phyloP scores from a whole-genome alignment of 2,797 vertebrate species.

The Discoglossus pictus region DNA sequence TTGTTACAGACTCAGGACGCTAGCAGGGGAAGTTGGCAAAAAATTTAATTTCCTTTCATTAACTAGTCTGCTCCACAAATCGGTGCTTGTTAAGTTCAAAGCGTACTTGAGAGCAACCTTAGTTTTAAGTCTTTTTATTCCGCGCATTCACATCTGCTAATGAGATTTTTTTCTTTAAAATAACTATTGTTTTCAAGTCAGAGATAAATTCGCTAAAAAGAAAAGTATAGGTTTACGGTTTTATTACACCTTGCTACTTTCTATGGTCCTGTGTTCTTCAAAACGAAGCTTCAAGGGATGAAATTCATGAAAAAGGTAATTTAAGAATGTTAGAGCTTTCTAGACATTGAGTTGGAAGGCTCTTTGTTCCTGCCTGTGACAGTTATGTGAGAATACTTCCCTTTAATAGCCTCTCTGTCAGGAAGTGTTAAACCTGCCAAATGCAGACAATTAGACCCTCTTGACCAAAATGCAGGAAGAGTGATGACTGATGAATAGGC shows the following conservation, averaged over 20 bases:
- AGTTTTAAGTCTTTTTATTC: conserved; percentile 75
- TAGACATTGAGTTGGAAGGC: conserved; percentile 74
- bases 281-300: conserved; percentile 75
- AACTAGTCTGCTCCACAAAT: conserved; percentile 85
- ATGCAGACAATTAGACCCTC: conserved; percentile 87
- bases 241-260: conserved; percentile 74
- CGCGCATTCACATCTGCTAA: conserved; percentile 81
- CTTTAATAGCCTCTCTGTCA: conserved; percentile 88
- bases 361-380: conserved; percentile 81
- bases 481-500: conserved; percentile 74
- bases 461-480: conserved; percentile 80
- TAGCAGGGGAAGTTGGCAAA: conserved; percentile 82
- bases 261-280: conserved; percentile 64
- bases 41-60: conserved; percentile 90
- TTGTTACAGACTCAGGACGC: conserved; percentile 70
- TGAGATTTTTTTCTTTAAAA: conserved; percentile 75
- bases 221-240: conserved; percentile 67
- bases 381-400: conserved; percentile 88
- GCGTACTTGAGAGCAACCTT: conserved; percentile 78
- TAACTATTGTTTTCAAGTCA: conserved; percentile 76
- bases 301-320: conserved; percentile 76
- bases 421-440: conserved; percentile 93
- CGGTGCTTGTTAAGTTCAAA: conserved; percentile 86
- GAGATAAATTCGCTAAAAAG: conserved; percentile 64
- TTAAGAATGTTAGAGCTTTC: conserved; percentile 77